Conservation (phyloP, 2,113 vertebrate genomes). For the Potamarius usumacintae region DNA sequence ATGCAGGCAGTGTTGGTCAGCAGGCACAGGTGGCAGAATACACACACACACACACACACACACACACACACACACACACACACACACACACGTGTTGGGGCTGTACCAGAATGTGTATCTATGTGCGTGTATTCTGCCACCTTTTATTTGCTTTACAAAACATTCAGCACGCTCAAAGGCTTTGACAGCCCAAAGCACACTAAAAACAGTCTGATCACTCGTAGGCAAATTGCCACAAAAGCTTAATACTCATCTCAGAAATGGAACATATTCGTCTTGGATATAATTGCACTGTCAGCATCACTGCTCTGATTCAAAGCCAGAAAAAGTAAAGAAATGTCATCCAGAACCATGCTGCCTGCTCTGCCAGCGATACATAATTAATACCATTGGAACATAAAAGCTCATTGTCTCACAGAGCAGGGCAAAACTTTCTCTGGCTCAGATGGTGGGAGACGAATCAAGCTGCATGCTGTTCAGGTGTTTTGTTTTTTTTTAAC, state of each 20-base stretch:
- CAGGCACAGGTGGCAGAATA: conserved; percentile 41
- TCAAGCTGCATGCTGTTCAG: not conserved
- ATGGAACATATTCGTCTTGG: not conserved
- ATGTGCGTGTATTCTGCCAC: not conserved
- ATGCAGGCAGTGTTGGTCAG: conserved; percentile 31
- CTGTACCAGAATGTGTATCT: not conserved
- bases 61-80: conserved; percentile 29
- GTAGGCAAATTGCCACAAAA: not conserved
- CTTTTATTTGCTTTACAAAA: conserved; percentile 10
- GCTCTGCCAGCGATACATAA: conserved; percentile 25
- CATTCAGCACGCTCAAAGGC: not conserved
- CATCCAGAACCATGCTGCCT: not conserved
- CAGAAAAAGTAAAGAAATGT: not conserved
- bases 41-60: conserved; percentile 27
- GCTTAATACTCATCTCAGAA: conserved; percentile 4
- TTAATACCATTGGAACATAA: conserved; percentile 32
- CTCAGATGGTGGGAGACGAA: not conserved
- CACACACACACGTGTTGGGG: conserved; percentile 27
- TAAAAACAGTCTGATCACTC: not conserved
- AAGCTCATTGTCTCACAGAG: conserved; percentile 6
- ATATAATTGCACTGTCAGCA: conserved; percentile 6
- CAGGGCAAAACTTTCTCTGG: not conserved
- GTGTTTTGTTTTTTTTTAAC: not conserved
- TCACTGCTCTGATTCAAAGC: conserved; percentile 11
- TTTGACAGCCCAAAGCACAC: not conserved